Evolutionary conservation across 2,888 invertebrate species (phyloP).

Genomic region (Caenorhabditis virilis): DNA sequence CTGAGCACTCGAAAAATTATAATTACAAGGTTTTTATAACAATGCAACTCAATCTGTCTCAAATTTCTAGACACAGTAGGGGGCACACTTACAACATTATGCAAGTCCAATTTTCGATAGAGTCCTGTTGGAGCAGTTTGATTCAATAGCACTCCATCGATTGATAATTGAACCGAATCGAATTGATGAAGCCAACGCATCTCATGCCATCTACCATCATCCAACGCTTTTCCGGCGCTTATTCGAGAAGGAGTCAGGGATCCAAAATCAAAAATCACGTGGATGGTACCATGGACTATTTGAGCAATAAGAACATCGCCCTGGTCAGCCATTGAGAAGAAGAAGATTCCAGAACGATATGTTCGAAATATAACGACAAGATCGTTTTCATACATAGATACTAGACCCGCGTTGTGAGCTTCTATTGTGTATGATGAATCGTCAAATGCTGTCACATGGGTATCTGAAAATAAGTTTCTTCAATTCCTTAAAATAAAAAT

Average conservation of each 20-base stretch:
- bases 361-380: constrained; percentile 60
- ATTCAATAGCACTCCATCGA: constrained; percentile 63
- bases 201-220: constrained; percentile 67
- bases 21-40: not conserved
- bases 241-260: constrained; percentile 53
- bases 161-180: constrained; percentile 60
- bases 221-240: constrained; percentile 61
- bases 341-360: constrained; percentile 63
- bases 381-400: constrained; percentile 67
- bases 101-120: constrained; percentile 67
- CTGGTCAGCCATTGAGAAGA: constrained; percentile 66
- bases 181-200: constrained; percentile 66
- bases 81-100: constrained; percentile 48
- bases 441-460: constrained; percentile 57
- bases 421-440: constrained; percentile 62
- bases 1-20: not conserved
- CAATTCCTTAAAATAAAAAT: too few relatives aligned
- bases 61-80: not conserved
- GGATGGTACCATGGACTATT: constrained; percentile 58
- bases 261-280: constrained; percentile 65
- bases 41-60: not conserved
- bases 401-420: constrained; percentile 52
- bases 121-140: constrained; percentile 62
- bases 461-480: too few relatives aligned
- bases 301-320: constrained; percentile 66